Evolutionary conservation across 2,797 vertebrate species (phyloP), one percentile per base, ranked within the genome.

Genomic region (Spea hammondii): DNA sequence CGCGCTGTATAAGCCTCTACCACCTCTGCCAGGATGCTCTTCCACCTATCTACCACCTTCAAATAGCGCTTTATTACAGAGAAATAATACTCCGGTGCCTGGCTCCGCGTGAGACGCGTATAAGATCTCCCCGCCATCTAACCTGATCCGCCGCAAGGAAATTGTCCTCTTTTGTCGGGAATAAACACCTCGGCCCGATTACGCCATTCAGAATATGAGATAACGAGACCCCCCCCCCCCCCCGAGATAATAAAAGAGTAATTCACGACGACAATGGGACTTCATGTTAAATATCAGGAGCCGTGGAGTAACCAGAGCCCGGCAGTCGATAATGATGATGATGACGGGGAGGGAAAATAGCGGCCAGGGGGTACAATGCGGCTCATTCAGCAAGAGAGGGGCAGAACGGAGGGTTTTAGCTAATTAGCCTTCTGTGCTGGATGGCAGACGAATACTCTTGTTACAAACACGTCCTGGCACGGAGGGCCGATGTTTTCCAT

Each of bases 401-500:
- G 45, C 48, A 47, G 6, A 68, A 67, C 32, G 54, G 50, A 69
- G 53, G 74, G 70, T 77, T 82, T 82, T 82, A 82, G 79, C 70
- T 82, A 82, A 82, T 82, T 74, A 71, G 75, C 46, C 49, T 53
- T n/a, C 17, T 71, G 74, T 72, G 69, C 77, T 65, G 67, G 62
- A 79, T 79, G 62, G 70, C 70, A 46, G 77, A 70, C 74, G 62
- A 79, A 79, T 79, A 55, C 70, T 57, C 62, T 72, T 79, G 77
- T 73, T 70, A 79, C 64, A 79, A 79, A 73, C 64, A 79, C 73
- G 64, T 46, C 70, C 65, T 79, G 77, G 77, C 77, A 79, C 47
- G 6, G 53, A 12, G 17, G 14, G 53, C 44, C 77, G 59, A 49
- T 71, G 53, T 17, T 73, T 57, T 79, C 77, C 77, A 78, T 65